Evolutionary conservation across 1,140 invertebrate genomes (phyloP).

Genomic region (Probaryconus sp.): DNA sequence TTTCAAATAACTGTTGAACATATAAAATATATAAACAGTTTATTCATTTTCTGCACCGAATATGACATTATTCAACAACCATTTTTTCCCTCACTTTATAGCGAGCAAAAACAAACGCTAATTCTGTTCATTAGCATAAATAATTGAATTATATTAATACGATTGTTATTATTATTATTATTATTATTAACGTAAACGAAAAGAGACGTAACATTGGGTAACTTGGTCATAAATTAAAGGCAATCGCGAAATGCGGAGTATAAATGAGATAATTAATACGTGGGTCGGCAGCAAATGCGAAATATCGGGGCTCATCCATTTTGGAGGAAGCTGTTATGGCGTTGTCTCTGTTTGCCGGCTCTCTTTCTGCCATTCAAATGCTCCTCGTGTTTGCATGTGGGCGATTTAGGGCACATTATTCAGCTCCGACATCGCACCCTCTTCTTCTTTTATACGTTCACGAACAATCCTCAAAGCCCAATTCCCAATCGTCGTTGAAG

Average conservation of each 20-base stretch:
- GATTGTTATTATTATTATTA: too few species aligned
- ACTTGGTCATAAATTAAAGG: constrained; percentile 42
- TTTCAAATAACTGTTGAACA: too few species aligned
- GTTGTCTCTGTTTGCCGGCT: constrained; percentile 42
- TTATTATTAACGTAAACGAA: constrained; percentile 47
- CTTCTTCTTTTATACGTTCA: constrained; percentile 56
- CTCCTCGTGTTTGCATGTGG: constrained; percentile 42
- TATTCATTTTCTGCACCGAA: constrained; percentile 9
- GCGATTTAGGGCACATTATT: constrained; percentile 54
- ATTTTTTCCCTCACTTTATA: constrained; percentile 5
- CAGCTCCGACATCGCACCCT: constrained; percentile 46
- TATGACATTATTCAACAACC: constrained; percentile 29
- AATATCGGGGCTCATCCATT: constrained; percentile 51
- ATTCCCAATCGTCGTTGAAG: constrained; percentile 45
- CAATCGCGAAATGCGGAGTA: constrained; percentile 44
- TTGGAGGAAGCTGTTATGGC: constrained; percentile 42
- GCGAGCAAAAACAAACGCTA: constrained; percentile 33
- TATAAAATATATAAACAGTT: too few species aligned
- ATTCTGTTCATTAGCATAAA: constrained; percentile 46
- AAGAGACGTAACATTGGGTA: constrained; percentile 46
- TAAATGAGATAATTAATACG: constrained; percentile 58
- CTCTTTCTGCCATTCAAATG: constrained; percentile 57
- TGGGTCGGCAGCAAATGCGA: constrained; percentile 39
- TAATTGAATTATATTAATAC: constrained; percentile 53
- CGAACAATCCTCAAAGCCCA: constrained; percentile 53